phyloP scores from a whole-genome alignment of 2,888 invertebrate species.

The Selenia dentaria region DNA sequence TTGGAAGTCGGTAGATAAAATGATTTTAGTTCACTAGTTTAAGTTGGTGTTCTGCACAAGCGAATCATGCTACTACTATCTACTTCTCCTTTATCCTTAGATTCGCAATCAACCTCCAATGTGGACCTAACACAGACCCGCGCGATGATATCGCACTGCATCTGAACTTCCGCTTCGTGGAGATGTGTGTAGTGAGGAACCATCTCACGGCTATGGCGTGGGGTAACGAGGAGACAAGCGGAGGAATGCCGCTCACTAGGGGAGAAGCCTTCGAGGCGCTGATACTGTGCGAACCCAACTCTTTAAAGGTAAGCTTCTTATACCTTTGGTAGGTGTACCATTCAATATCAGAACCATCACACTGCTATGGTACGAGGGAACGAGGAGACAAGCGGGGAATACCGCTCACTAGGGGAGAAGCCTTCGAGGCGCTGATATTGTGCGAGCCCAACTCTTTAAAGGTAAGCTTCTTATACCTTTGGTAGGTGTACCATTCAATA shows the following conservation, averaged over 20 bases:
- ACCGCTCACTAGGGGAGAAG: slow-evolving; percentile 86
- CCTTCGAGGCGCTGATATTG: slow-evolving; percentile 89
- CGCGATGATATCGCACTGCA: slow-evolving; percentile 92
- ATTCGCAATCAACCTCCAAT: slow-evolving; percentile 91
- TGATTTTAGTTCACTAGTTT: no score
- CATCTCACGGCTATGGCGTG: slow-evolving; percentile 73
- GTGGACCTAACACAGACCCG: slow-evolving; percentile 89
- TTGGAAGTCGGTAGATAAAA: no score
- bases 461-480: slow-evolving; percentile 56
- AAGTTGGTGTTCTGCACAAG: no score
- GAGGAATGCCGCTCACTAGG: slow-evolving; percentile 85
- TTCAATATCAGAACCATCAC: slow-evolving; percentile 77
- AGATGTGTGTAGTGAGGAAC: slow-evolving; percentile 80
- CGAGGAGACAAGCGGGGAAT: slow-evolving; percentile 82
- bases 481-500: no score
- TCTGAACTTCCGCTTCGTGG: slow-evolving; percentile 81
- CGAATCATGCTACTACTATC: no score
- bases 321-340: no score
- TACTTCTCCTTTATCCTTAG: no score
- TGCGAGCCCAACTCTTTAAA: slow-evolving; percentile 86
- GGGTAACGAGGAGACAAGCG: slow-evolving; percentile 75
- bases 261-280: slow-evolving; percentile 90
- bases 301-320: slow-evolving; percentile 77
- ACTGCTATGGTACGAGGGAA: slow-evolving; percentile 75
- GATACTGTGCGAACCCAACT: slow-evolving; percentile 86